Base-by-base conservation (phyloP, 2,888 invertebrate genomes). In the Elysia crispata region DNA sequence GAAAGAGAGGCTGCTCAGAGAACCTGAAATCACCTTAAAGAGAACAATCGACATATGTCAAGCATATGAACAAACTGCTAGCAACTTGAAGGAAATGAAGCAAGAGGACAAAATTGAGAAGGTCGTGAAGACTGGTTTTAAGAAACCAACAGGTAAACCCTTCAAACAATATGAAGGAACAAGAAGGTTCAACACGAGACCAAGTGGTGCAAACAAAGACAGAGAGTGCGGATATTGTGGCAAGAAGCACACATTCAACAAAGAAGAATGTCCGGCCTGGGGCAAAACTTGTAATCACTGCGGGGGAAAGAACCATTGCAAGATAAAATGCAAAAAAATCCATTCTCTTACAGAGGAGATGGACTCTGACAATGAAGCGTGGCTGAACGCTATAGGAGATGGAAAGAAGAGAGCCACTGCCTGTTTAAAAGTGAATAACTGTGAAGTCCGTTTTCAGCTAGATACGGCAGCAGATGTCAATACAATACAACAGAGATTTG, bases 381-480 rank as follows among this genome's bases (percentile, higher is more conserved):
- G 28, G 73, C 13, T 57, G 13, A 30, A 57, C 25, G 28, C 60
- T 8, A 18, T 60, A 5, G 60, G 60, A 20, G 15, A 15, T 18
- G 60, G 60, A 15, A 60, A 20, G 23, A 15, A 23, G 54, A 70
- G 49, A 41, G n/a, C 41, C 1, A 31, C 70, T 11, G 70, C 33
- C 28, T n/a, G n/a, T 1, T n/a, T 41, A 3, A 1, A 33, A 41
- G 20, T 31, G 11, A 41, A 70, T 33, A n/a, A n/a, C 5, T 60
- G 60, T 18, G 8, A 70, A 20, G 49, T 70, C 13, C 18, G 70
- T 20, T 70, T 70, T 41, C 70, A 70, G 49, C 70, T 70, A 5
- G 70, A 31, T 30, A 70, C 70, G 6, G 70, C 41, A 31, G 70
- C 70, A 33, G 70, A 70, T 25, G 70, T 70, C 6, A 70, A 70